These are phyloP conservation scores for Caenorhabditis inopinata DNA, from an alignment of 1,140 invertebrate species.

Conservation along the genomic window DNA sequence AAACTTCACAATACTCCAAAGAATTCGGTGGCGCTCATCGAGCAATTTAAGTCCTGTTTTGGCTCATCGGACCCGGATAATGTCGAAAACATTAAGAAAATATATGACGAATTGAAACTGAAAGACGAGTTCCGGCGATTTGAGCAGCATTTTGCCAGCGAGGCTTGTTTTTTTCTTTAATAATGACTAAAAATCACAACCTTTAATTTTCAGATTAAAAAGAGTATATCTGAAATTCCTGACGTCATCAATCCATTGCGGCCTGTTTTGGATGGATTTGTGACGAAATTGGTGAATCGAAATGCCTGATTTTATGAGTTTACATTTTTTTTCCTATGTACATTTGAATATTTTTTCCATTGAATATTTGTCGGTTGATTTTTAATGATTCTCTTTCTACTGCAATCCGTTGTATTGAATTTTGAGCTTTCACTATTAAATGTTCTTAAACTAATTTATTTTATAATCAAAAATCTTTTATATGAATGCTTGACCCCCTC, in stretches of 20 bases:
- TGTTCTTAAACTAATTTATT: background rate
- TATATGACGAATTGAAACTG: conserved; percentile 15
- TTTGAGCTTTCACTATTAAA: background rate
- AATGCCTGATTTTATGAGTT: background rate
- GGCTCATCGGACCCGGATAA: background rate
- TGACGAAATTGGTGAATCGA: conserved; percentile 8
- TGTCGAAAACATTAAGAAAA: conserved; percentile 1
- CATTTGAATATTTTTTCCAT: background rate
- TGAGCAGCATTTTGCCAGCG: conserved; percentile 21
- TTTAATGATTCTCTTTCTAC: background rate
- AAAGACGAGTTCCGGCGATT: conserved; percentile 32
- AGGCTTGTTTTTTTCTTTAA: too few relatives aligned
- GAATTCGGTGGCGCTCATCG: background rate
- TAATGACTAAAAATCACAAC: background rate
- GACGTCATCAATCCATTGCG: conserved; percentile 16
- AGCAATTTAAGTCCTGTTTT: conserved; percentile 26
- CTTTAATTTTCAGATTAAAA: conserved; percentile 22
- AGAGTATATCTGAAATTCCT: conserved; percentile 18
- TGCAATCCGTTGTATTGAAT: background rate
- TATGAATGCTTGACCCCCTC: conserved; percentile 29
- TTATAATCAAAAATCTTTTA: background rate
- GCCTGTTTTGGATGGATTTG: conserved; percentile 19
- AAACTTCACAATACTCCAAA: conserved; percentile 17
- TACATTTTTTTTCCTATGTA: background rate
- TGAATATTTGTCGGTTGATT: background rate